These are phyloP conservation scores for Drosophila pegasa DNA, from an alignment of 2,888 invertebrate species.

Conservation along the genomic window DNA sequence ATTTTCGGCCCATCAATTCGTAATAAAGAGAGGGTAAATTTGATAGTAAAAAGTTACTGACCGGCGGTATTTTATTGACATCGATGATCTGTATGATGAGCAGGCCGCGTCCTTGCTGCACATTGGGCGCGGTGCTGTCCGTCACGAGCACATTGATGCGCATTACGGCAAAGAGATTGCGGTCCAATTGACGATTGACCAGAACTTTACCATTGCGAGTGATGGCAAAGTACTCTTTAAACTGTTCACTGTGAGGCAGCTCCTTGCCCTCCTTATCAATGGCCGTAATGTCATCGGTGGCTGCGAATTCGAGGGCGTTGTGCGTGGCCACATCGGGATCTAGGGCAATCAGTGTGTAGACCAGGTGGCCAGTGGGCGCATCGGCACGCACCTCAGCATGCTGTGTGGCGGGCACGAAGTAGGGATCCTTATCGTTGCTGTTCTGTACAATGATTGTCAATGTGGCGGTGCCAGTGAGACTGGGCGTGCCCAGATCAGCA, in stretches of 20 bases:
- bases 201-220: constrained; percentile 86
- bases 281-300: constrained; percentile 89
- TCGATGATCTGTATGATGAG: constrained; percentile 89
- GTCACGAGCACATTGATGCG: constrained; percentile 91
- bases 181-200: constrained; percentile 83
- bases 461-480: constrained; percentile 92
- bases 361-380: constrained; percentile 89
- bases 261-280: constrained; percentile 93
- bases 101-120: constrained; percentile 90
- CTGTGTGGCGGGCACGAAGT: constrained; percentile 74
- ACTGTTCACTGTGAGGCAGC: constrained; percentile 86
- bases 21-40: constrained; percentile 10
- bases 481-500: constrained; percentile 92
- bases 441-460: constrained; percentile 92
- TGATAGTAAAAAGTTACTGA: constrained; percentile 55
- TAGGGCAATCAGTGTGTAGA: constrained; percentile 90
- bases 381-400: constrained; percentile 89
- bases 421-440: constrained; percentile 91
- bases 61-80: constrained; percentile 89
- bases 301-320: constrained; percentile 88
- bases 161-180: constrained; percentile 86
- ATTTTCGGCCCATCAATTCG: constrained; percentile 9
- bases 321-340: constrained; percentile 92
- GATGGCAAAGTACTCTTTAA: constrained; percentile 89
- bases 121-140: constrained; percentile 91